Evolutionary conservation across 2,797 vertebrate genomes (phyloP), one percentile per base, ranked within the genome.

Genomic region (Gymnopithys bicolor): DNA sequence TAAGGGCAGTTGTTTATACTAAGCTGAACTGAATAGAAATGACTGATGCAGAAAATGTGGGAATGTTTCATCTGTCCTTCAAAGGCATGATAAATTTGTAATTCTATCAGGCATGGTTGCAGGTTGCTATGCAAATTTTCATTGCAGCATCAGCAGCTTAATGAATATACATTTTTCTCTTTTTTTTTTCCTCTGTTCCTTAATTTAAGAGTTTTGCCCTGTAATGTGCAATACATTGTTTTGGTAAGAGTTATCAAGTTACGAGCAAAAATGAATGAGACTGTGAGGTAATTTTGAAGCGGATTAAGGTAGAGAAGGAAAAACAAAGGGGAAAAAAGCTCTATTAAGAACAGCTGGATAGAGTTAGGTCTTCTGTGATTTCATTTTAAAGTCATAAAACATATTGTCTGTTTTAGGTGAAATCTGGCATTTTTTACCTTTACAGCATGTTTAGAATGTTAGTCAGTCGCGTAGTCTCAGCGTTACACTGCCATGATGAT

Each of bases 291-390:
- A 96, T 96, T 96, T 87, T 94, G 73, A 95, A 92, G 58, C 0
- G 0, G 94, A 94, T 97, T 95, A 92, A 88, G 73, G 92, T 84
- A 92, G 84, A 90, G 66, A 92, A 96, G 86, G 76, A 86, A 96
- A 96, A 96, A 94, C 82, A 94, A 96, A 92, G 30, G 45, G 37
- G 13, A 0, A 19, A 84, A 80, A 83, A 24, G 4, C 9, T 73
- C n/a, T 84, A 59, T 93, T 94, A 92, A 89, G 62, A 95, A 93
- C 95, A 96, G 93, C 78, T 97, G 95, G 89, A 89, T 89, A 53
- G 58, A 92, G 35, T 89, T 92, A 87, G 51, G 14, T 87, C 46
- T 87, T 89, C 58, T 33, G 46, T 93, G 84, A 89, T 93, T 96
- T 94, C 69, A 87, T 95, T 93, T 92, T 91, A 62, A 93, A 95